A percentile compares a stretch with the other conserved stretches of the same genome.
These are phyloP conservation scores for Zaprionus nigranus DNA, from an alignment of 1,140 invertebrate species.

Conservation along the genomic window DNA sequence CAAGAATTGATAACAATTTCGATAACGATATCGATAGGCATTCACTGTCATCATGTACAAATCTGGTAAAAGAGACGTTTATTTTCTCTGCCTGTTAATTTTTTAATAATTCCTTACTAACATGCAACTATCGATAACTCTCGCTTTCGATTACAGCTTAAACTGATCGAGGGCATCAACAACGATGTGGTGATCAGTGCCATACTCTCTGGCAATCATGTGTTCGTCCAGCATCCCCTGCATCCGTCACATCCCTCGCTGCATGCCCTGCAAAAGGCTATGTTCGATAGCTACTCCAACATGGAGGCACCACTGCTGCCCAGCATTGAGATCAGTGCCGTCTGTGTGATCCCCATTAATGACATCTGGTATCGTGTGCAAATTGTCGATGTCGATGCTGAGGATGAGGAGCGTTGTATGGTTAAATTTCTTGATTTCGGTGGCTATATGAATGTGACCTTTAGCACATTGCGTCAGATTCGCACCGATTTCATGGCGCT, in stretches of 20 bases:
- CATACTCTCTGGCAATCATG: slow-evolving; percentile 92
- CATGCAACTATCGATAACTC: neutral
- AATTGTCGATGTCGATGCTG: slow-evolving; percentile 89
- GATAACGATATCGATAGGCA: neutral
- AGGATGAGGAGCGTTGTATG: slow-evolving; percentile 88
- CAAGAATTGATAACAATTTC: too few species aligned
- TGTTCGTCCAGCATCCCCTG: slow-evolving; percentile 96
- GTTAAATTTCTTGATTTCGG: slow-evolving; percentile 97
- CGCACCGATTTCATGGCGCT: slow-evolving; percentile 95
- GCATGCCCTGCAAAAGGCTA: slow-evolving; percentile 90
- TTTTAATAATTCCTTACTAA: neutral
- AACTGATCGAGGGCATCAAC: slow-evolving; percentile 94
- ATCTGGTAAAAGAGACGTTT: slow-evolving; percentile 11
- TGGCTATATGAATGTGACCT: slow-evolving; percentile 92
- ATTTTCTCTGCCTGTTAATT: neutral
- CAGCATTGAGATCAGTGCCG: slow-evolving; percentile 90
- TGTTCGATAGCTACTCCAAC: slow-evolving; percentile 88
- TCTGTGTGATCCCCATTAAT: slow-evolving; percentile 93
- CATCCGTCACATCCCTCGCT: slow-evolving; percentile 95
- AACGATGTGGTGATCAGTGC: slow-evolving; percentile 95
- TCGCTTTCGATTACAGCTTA: slow-evolving; percentile 87
- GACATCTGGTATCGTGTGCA: slow-evolving; percentile 95
- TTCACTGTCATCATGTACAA: neutral
- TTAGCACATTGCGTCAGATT: slow-evolving; percentile 92
- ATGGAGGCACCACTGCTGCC: slow-evolving; percentile 88